These are phyloP conservation scores for Gobiocypris rarus DNA, from an alignment of 2,113 vertebrate genomes.

Conservation along the genomic window DNA sequence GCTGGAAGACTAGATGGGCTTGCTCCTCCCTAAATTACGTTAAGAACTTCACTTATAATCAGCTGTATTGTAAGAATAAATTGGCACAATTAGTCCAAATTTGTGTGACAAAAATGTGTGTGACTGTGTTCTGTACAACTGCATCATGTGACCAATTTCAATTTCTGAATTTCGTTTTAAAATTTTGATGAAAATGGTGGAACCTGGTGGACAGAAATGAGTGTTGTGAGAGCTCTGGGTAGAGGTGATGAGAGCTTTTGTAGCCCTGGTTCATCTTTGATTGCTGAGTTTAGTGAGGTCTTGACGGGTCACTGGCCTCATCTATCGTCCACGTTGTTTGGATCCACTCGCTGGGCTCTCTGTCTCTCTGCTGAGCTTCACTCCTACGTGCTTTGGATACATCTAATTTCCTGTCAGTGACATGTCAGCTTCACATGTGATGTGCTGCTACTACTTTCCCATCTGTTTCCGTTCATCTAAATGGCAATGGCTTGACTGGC, in stretches of 20 bases:
- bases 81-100: neutral
- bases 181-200: neutral
- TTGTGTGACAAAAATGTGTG: neutral
- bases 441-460: slow-evolving; percentile 17
- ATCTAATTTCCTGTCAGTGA: slow-evolving; percentile 55
- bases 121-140: neutral
- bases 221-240: slow-evolving; percentile 6
- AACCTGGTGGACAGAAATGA: slow-evolving; percentile 9
- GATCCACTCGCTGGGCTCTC: slow-evolving; percentile 53
- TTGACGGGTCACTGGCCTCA: slow-evolving; percentile 57
- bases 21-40: too few relatives aligned
- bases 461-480: slow-evolving; percentile 22
- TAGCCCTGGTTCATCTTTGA: slow-evolving; percentile 55
- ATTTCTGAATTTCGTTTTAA: neutral
- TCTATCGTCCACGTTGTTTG: slow-evolving; percentile 50
- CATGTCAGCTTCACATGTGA: slow-evolving; percentile 41
- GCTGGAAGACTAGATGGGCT: too few relatives aligned
- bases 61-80: neutral
- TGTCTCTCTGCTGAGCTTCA: slow-evolving; percentile 43
- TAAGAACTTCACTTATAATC: too few relatives aligned
- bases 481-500: slow-evolving; percentile 20
- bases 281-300: slow-evolving; percentile 59
- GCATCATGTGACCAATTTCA: neutral
- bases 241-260: slow-evolving; percentile 52
- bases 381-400: slow-evolving; percentile 41